Evolutionary conservation across 2,888 invertebrate species (phyloP), one percentile per base, ranked within the genome.

Genomic region (Incurvaria masculella): DNA sequence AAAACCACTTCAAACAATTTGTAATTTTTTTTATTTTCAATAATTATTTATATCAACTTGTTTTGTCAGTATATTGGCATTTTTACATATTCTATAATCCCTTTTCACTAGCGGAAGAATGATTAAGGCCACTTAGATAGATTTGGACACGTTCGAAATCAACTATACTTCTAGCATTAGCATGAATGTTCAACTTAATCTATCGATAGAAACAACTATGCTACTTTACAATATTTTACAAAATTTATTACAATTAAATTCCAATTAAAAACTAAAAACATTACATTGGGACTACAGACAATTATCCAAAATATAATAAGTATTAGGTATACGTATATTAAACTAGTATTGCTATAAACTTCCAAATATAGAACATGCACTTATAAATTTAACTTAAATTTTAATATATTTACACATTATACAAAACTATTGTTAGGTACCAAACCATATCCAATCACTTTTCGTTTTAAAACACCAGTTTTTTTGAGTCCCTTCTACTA

Each of bases 61-160:
- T 59, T 63, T 64, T 62, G 56, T 65, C 66, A 63, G 62, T 68
- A 67, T 70, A 67, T 70, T 69, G 72, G 69, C 71, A 71, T 75
- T 66, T 75, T 72, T 71, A 76, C 69, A 74, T 73, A 74, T 68
- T 65, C 48, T 49, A 71, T 70, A 68, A 61, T 44, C 68, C 66
- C 72, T 67, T 67, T 74, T 66, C 60, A 66, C 68, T 66, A 69
- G 65, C 71, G 72, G 72, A 76, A 74, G 68, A 69, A 67, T 73
- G 69, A 70, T 66, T 61, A 73, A 72, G 68, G 71, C 71, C 65
- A 62, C 66, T 66, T 72, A 55, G 42, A 72, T 61, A 70, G 74
- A 73, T 70, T 76, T 76, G 76, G 76, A 76, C 75, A 75, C 74
- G 70, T 66, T 67, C 66, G 71, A 68, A 73, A 76, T 74, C 64